Evolutionary conservation across 1,140 invertebrate species (phyloP).

Genomic region (Bombus pascuorum): DNA sequence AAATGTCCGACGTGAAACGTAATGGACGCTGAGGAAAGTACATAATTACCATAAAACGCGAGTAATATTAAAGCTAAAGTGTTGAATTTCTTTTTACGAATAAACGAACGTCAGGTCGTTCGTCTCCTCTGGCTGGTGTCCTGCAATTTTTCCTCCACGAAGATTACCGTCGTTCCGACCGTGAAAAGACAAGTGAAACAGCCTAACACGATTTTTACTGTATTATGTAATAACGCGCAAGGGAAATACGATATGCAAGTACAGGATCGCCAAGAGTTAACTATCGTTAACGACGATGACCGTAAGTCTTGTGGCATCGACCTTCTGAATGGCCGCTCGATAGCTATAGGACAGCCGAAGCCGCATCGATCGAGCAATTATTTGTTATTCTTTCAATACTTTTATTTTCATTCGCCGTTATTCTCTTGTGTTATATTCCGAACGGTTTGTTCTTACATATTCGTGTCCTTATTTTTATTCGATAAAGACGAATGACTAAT

Average conservation of each 20-base stretch:
- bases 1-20: background rate
- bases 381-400: background rate
- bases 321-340: background rate
- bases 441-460: background rate
- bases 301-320: background rate
- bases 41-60: constrained; percentile 37
- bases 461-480: background rate
- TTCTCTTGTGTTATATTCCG: background rate
- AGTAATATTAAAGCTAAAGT: constrained; percentile 17
- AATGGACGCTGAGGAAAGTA: constrained; percentile 9
- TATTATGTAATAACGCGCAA: background rate
- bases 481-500: background rate
- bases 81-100: constrained; percentile 6
- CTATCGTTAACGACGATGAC: background rate
- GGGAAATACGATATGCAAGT: background rate
- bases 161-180: background rate
- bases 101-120: background rate
- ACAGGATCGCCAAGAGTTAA: background rate
- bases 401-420: background rate
- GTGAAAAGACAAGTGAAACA: too few species aligned
- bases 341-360: background rate
- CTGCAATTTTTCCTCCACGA: background rate
- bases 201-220: background rate
- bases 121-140: background rate
- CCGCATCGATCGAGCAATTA: background rate